A percentile compares a stretch with the other conserved stretches of the same genome.
phyloP scores from a whole-genome alignment of 2,113 vertebrate genomes.

The Channa argus region DNA sequence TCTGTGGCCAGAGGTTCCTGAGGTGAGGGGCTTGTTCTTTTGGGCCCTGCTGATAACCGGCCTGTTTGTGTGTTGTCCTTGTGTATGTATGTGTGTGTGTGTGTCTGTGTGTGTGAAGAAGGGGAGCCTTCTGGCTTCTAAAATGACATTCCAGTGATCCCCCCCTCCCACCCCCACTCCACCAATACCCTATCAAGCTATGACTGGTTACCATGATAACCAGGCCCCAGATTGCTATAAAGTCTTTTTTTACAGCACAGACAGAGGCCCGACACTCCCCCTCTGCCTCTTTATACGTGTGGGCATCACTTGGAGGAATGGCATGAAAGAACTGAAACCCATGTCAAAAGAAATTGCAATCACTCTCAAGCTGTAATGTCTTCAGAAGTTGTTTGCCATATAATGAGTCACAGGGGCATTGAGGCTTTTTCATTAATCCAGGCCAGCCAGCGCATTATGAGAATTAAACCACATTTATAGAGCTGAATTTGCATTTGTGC shows the following conservation, averaged over 20 bases:
- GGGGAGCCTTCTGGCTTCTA: too few species aligned
- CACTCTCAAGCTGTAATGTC: background rate
- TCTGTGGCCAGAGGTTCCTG: too few species aligned
- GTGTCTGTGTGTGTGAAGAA: too few species aligned
- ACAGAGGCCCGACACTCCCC: constrained; percentile 48
- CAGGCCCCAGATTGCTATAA: constrained; percentile 76
- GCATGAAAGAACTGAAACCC: constrained; percentile 33
- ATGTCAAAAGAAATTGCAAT: constrained; percentile 43
- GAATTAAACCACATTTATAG: constrained; percentile 62
- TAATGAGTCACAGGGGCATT: constrained; percentile 39
- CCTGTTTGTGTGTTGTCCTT: too few species aligned
- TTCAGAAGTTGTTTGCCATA: constrained; percentile 56
- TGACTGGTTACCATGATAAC: constrained; percentile 82
- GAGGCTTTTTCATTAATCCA: constrained; percentile 40
- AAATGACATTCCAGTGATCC: too few species aligned
- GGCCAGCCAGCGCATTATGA: constrained; percentile 54
- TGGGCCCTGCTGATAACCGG: too few species aligned
- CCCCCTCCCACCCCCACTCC: background rate
- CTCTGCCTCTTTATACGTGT: constrained; percentile 10
- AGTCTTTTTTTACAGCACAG: constrained; percentile 74
- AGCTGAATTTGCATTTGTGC: constrained; percentile 53
- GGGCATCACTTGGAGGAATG: constrained; percentile 27
- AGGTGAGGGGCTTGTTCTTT: too few species aligned
- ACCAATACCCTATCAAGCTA: constrained; percentile 64
- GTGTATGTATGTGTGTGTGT: too few species aligned